Conservation (phyloP, 2,113 vertebrate species). For the Parotia lawesii region DNA sequence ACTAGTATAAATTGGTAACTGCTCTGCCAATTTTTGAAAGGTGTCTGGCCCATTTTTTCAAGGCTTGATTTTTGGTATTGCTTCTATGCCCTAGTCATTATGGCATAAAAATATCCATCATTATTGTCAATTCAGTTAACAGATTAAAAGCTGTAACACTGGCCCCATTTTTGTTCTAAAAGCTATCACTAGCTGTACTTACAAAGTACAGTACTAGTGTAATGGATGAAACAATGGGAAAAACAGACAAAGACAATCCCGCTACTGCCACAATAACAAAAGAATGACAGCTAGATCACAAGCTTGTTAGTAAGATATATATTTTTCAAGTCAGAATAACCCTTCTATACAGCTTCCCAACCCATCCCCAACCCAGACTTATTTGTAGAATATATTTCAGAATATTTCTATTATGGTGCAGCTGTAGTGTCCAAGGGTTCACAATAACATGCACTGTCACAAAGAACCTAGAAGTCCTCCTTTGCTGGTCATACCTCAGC, state of each 20-base stretch:
- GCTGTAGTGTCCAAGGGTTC: conserved; percentile 69
- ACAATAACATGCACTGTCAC: conserved; percentile 65
- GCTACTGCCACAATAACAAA: conserved; percentile 71
- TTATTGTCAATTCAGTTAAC: conserved; percentile 1
- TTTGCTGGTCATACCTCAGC: conserved; percentile 51
- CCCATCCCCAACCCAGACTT: conserved; percentile 57
- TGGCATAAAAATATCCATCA: conserved; percentile 40
- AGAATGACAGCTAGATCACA: conserved; percentile 76
- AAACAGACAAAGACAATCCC: conserved; percentile 64
- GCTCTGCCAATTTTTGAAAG: conserved; percentile 52
- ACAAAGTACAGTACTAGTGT: conserved; percentile 72
- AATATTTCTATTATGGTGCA: conserved; percentile 64
- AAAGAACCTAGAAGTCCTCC: conserved; percentile 52
- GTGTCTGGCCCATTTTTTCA: conserved; percentile 26
- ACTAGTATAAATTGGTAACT: conserved; percentile 77
- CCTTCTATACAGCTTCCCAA: conserved; percentile 59
- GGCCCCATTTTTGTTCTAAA: conserved; percentile 69
- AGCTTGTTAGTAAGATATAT: conserved; percentile 73
- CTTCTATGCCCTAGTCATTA: conserved; percentile 57
- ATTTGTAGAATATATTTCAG: conserved; percentile 60
- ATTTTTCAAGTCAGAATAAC: conserved; percentile 71
- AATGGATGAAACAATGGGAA: conserved; percentile 52
- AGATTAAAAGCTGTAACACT: conserved; percentile 63
- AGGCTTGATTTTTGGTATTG: conserved; percentile 67
- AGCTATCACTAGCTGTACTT: conserved; percentile 72